Percentiles rank a stretch among this genome's conserved stretches.
Evolutionary conservation across 2,797 vertebrate species (phyloP).

Genomic region (Cygnus olor): DNA sequence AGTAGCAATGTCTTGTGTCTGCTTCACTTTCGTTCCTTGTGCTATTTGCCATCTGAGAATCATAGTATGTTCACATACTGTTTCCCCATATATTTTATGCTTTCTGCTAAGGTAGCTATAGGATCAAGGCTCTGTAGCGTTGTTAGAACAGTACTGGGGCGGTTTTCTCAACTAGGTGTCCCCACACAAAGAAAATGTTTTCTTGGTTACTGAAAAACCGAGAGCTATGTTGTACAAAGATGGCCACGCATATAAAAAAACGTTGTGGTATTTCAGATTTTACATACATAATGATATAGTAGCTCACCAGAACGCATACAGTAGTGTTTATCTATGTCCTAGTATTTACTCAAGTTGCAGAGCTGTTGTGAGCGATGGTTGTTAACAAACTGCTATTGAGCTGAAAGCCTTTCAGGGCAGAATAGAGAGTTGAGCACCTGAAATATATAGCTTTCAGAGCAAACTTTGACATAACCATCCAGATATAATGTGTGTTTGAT

Average conservation of each 20-base stretch:
- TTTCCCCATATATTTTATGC: neutral
- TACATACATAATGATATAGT: neutral
- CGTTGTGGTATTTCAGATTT: neutral
- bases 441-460: neutral
- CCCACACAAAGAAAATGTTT: neutral
- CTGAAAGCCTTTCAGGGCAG: neutral
- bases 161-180: neutral
- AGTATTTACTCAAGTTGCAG: neutral
- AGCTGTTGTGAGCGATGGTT: neutral
- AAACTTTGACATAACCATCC: neutral
- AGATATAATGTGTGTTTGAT: neutral
- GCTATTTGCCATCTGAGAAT: neutral
- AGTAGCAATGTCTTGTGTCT: neutral
- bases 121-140: no score
- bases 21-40: neutral
- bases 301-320: neutral
- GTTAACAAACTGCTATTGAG: neutral
- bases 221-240: neutral
- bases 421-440: neutral
- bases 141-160: neutral
- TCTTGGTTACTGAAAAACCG: neutral
- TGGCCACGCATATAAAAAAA: neutral
- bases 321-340: neutral
- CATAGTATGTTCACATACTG: fast-evolving
- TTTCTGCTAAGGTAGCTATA: neutral